Conservation (phyloP, 2,113 vertebrate species). For the Clinocottus analis region DNA sequence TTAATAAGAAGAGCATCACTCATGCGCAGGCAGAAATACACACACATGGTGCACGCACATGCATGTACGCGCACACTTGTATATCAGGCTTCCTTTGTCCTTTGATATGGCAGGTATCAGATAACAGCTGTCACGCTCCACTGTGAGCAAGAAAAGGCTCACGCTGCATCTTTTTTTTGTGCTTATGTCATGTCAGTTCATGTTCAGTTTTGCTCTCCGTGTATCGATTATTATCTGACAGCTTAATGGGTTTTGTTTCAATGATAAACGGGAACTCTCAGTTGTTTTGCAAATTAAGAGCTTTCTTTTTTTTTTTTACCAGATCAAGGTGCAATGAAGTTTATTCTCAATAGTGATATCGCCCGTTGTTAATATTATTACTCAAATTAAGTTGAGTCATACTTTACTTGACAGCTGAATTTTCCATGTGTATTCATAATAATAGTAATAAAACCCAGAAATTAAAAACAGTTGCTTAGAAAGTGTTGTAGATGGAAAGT, state of each 20-base stretch:
- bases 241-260: slow-evolving; percentile 58
- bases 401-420: not conserved
- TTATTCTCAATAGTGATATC: slow-evolving; percentile 19
- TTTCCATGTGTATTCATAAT: not conserved
- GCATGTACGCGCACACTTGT: slow-evolving; percentile 26
- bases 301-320: slow-evolving; percentile 1
- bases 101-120: slow-evolving; percentile 73
- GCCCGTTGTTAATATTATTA: slow-evolving; percentile 9
- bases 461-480: not conserved
- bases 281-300: slow-evolving; percentile 29
- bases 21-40: slow-evolving; percentile 43
- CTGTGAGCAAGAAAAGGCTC: slow-evolving; percentile 48
- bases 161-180: slow-evolving; percentile 43
- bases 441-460: not conserved
- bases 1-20: slow-evolving; percentile 78
- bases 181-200: slow-evolving; percentile 53
- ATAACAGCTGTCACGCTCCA: slow-evolving; percentile 66
- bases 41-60: not conserved
- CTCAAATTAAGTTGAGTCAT: not conserved
- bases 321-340: slow-evolving; percentile 22
- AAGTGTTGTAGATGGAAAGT: not conserved
- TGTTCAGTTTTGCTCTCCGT: slow-evolving; percentile 41
- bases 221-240: slow-evolving; percentile 64
- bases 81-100: slow-evolving; percentile 59
- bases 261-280: slow-evolving; percentile 12